These are phyloP conservation scores for Lagenorhynchus albirostris DNA, from an alignment of 2,113 vertebrate species.

Conservation along the genomic window DNA sequence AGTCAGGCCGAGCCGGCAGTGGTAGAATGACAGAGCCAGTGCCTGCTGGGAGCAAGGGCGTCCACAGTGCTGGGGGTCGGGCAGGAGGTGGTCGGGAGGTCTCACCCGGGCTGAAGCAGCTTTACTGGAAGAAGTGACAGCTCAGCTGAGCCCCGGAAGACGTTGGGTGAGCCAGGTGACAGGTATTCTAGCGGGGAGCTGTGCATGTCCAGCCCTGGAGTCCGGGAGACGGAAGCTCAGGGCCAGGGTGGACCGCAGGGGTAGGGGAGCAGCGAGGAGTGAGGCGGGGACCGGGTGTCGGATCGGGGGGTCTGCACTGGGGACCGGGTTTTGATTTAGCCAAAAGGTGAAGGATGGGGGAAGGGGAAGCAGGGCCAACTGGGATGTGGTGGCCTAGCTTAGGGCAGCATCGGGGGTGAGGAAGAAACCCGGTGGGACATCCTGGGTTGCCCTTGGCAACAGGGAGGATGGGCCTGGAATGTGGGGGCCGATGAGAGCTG, in stretches of 20 bases:
- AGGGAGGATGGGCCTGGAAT: background rate
- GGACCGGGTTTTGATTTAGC: background rate
- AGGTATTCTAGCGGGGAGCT: rapidly evolving
- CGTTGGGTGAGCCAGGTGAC: background rate
- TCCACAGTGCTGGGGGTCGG: background rate
- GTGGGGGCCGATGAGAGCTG: background rate
- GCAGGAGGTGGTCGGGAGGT: background rate
- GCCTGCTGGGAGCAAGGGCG: background rate
- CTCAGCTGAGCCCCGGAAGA: background rate
- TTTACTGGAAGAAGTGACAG: background rate
- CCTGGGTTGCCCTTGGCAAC: background rate
- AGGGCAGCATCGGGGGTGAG: background rate
- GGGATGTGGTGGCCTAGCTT: background rate
- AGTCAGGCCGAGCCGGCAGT: background rate
- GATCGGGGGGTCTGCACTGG: rapidly evolving
- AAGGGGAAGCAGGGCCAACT: background rate
- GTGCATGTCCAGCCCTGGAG: background rate
- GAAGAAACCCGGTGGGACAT: rapidly evolving
- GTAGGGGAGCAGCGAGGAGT: rapidly evolving
- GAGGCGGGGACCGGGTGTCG: rapidly evolving
- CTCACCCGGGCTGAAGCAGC: background rate
- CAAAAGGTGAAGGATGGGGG: background rate
- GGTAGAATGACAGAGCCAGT: rapidly evolving
- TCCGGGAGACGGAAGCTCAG: background rate
- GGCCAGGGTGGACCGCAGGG: background rate